phyloP scores from a whole-genome alignment of 2,888 invertebrate species.

The Baccha elongata region DNA sequence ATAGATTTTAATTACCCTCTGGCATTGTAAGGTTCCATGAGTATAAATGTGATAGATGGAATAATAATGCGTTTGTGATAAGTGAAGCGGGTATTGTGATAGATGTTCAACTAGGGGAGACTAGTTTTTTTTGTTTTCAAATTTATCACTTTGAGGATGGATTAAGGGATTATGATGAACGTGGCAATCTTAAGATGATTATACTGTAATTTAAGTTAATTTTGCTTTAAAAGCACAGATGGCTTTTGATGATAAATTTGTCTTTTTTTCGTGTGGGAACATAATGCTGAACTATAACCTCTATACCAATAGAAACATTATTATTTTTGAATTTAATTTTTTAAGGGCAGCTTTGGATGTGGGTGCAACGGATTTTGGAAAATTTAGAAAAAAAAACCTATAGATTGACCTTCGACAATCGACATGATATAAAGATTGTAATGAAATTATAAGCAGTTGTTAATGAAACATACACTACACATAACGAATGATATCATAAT shows the following conservation, averaged over 20 bases:
- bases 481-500: too few relatives aligned
- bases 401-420: too few relatives aligned
- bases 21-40: slow-evolving; percentile 25
- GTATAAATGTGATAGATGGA: slow-evolving; percentile 36
- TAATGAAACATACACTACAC: too few relatives aligned
- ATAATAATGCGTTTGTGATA: slow-evolving; percentile 49
- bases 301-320: too few relatives aligned
- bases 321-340: too few relatives aligned
- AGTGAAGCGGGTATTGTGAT: slow-evolving; percentile 51
- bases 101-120: slow-evolving; percentile 9
- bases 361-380: too few relatives aligned
- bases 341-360: too few relatives aligned
- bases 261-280: too few relatives aligned
- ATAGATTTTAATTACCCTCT: slow-evolving; percentile 57
- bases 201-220: slow-evolving; percentile 13
- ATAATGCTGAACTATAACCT: too few relatives aligned
- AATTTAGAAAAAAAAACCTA: too few relatives aligned
- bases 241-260: not conserved
- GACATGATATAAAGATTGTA: too few relatives aligned
- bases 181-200: slow-evolving; percentile 33
- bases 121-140: not conserved
- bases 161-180: slow-evolving; percentile 43
- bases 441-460: too few relatives aligned
- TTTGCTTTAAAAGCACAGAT: not conserved
- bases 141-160: slow-evolving; percentile 13